phyloP scores from a whole-genome alignment of 2,888 invertebrate genomes.

The Melieria picta region DNA sequence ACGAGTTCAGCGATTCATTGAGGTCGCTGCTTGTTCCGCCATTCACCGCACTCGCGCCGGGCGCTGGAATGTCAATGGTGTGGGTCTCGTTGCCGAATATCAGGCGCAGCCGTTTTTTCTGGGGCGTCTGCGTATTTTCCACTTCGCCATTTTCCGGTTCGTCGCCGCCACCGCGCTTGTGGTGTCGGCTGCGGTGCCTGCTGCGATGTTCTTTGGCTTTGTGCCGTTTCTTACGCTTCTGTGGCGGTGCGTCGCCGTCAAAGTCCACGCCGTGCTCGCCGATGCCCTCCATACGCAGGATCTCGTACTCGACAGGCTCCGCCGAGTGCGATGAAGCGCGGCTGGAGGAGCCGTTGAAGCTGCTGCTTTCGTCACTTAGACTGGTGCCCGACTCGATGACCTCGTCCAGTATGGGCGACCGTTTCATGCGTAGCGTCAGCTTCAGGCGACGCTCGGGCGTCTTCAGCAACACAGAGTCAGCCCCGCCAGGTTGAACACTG shows the following conservation, averaged over 20 bases:
- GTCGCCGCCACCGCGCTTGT: constrained; percentile 27
- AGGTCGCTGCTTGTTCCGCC: constrained; percentile 32
- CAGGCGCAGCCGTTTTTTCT: constrained; percentile 85
- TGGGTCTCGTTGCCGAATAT: constrained; percentile 90
- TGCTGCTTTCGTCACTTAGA: constrained; percentile 70
- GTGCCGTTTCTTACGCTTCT: constrained; percentile 70
- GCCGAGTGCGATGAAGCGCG: constrained; percentile 43
- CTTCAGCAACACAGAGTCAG: constrained; percentile 51
- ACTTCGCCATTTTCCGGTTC: constrained; percentile 21
- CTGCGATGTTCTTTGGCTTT: constrained; percentile 68
- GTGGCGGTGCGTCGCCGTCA: constrained; percentile 51
- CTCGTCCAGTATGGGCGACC: constrained; percentile 86
- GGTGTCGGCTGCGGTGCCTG: constrained; percentile 41
- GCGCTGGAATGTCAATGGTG: constrained; percentile 84
- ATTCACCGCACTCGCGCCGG: constrained; percentile 25
- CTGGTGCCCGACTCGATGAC: constrained; percentile 83
- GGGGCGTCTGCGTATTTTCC: constrained; percentile 67
- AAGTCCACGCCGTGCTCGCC: constrained; percentile 61
- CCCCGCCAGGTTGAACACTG: constrained; percentile 51
- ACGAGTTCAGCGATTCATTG: constrained; percentile 38
- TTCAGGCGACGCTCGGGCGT: constrained; percentile 72
- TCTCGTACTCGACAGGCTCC: constrained; percentile 82
- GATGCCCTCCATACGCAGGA: constrained; percentile 83
- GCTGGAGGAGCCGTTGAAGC: constrained; percentile 56
- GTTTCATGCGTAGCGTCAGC: constrained; percentile 85